Evolutionary conservation across 2,797 vertebrate genomes (phyloP), one percentile per base, ranked within the genome.

Genomic region (Erethizon dorsatum): DNA sequence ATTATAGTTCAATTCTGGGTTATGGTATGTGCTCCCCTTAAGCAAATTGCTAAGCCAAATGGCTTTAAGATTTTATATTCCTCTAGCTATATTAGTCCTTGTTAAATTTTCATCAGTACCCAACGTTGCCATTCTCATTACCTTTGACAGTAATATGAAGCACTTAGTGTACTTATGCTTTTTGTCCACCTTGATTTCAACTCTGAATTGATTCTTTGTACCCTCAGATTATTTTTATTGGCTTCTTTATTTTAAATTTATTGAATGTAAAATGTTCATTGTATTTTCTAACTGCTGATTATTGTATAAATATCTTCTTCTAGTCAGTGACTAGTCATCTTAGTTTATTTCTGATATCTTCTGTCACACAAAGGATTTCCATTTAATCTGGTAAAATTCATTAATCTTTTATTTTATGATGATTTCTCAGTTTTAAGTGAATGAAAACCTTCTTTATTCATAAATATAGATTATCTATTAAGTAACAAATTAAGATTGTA

Each of bases 181-280:
- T 71, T 47, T n/a, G 5, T 41, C 47, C 33, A 71, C 15, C 12
- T 86, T 91, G 31, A 77, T 52, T 96, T 92, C 24, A 92, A 73
- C 17, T 87, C 10, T 28, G 57, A 92, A 90, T 80, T 88, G 41
- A 7, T 26, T 59, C 0, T 67, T 79, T 83, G 17, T 47, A 83
- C 75, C 15, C 20, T 63, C 82, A 33, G 22, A 82, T 95, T 79
- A 37, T 50, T 94, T 93, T 85, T 69, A 80, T 80, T 91, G 12
- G 20, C 4, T 91, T 88, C 3, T 20, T 84, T 37, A 77, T 52
- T 57, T 93, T 79, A 41, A n/a, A 50, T 56, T 41, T 57, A 80
- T 57, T 80, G 8, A 61, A 50, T 85, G 52, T 3, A 65, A 95
- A 47, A 59, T 15, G 1, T 41, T 85, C 15, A 26, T 63, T 69